Evolutionary conservation across 2,888 invertebrate species (phyloP).

Genomic region (Acanthosepion esculentum): DNA sequence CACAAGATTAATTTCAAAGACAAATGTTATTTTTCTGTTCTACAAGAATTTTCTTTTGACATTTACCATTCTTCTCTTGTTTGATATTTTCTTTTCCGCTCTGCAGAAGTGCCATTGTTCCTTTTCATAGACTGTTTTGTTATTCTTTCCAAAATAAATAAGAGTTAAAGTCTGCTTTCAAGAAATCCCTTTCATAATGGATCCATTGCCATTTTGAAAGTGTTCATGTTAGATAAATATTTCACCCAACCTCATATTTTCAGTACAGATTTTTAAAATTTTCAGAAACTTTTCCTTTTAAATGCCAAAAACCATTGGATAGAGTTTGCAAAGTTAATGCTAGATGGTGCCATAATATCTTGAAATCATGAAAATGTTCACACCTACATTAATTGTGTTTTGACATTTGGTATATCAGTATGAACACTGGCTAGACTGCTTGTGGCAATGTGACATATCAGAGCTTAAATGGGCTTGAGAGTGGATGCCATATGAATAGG

Average conservation of each 20-base stretch:
- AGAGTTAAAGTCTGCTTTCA: background rate
- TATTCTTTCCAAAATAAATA: background rate
- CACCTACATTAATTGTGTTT: too few relatives aligned
- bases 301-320: too few relatives aligned
- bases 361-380: too few relatives aligned
- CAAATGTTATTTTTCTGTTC: too few relatives aligned
- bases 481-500: too few relatives aligned
- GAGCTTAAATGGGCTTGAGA: too few relatives aligned
- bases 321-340: too few relatives aligned
- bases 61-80: background rate
- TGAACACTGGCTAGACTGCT: too few relatives aligned
- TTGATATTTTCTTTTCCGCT: background rate
- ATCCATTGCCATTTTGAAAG: background rate
- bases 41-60: background rate
- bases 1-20: background rate
- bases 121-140: background rate
- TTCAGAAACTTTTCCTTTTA: too few relatives aligned
- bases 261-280: background rate
- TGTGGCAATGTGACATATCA: too few relatives aligned
- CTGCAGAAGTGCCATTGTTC: background rate
- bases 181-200: background rate
- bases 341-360: too few relatives aligned
- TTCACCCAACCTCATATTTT: background rate
- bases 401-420: too few relatives aligned
- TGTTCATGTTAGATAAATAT: background rate